Base-by-base conservation (phyloP, 2,888 invertebrate genomes). In the Beris morrisii region DNA sequence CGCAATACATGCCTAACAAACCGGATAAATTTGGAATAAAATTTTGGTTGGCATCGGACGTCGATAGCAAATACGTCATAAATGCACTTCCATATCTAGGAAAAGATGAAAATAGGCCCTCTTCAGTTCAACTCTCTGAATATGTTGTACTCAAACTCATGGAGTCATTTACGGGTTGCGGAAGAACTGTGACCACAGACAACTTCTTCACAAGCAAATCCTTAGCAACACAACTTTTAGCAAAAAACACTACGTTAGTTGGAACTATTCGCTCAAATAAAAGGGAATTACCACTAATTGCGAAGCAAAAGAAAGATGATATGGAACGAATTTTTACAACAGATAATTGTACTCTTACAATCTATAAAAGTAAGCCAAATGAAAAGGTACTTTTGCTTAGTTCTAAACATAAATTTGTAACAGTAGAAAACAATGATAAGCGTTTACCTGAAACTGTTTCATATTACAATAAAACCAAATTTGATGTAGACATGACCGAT, bases 21-120 rank as follows among this genome's bases (percentile, higher is more conserved):
- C 22, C 22, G 1, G 22, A 22, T 22, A 22, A 22, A 22, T 22
- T 22, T 73, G 74, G 73, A 7, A 73, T 73, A 13, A 74, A 74
- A 72, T 76, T 76, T 69, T 75, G 74, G 73, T 59, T 74, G 15
- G 71, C 73, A 61, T 70, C 68, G n/a, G 71, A 73, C 65, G 70
- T 73, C 54, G 67, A 58, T 61, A 71, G 69, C 53, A 73, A 74
- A 68, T 67, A 56, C 44, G 3, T 73, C 53, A 12, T 72, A 53
- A 73, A 74, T 70, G 71, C 67, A 11, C 72, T 72, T 70, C 70
- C 70, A 15, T 73, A 72, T 31, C 68, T 73, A 54, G 71, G 70
- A 54, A 72, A 72, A 57, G 71, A 72, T 22, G 22, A 22, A 22
- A 65, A 70, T 63, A 68, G 67, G 38, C 71, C 30, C 46, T 30